Evolutionary conservation across 2,113 vertebrate species (phyloP).

Genomic region (Gopherus flavomarginatus): DNA sequence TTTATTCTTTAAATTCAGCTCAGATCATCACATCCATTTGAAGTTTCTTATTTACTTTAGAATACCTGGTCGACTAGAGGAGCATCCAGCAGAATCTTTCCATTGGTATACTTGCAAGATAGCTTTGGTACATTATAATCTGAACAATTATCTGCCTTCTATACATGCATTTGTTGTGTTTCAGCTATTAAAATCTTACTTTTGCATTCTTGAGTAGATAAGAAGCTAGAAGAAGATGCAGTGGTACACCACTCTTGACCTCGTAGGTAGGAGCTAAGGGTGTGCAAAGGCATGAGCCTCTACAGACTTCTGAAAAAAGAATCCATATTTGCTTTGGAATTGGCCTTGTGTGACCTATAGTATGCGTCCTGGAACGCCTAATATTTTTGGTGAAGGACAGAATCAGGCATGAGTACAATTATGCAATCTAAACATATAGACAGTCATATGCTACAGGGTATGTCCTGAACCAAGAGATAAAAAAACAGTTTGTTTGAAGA

Average conservation of each 20-base stretch:
- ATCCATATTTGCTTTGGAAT: not conserved
- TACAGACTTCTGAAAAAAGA: not conserved
- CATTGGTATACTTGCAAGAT: not conserved
- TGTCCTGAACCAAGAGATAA: not conserved
- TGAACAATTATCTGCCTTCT: not conserved
- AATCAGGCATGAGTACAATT: not conserved
- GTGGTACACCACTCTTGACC: not conserved
- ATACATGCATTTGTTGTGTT: not conserved
- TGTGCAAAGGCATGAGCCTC: not conserved
- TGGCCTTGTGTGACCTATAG: not conserved
- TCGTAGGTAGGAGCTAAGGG: not conserved
- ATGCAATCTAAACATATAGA: not conserved
- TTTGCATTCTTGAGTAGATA: not conserved
- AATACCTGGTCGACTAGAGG: not conserved
- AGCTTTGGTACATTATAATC: not conserved
- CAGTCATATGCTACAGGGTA: not conserved
- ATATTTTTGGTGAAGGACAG: not conserved
- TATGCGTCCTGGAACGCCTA: not conserved
- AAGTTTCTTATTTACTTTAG: not conserved
- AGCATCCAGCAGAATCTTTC: not conserved
- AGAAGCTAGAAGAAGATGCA: not conserved
- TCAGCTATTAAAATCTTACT: not conserved
- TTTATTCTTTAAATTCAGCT: not conserved
- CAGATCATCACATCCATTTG: not conserved
- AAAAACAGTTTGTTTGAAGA: not conserved